These are phyloP conservation scores for Melanaphis sacchari DNA, from an alignment of 1,140 invertebrate genomes.

Conservation along the genomic window DNA sequence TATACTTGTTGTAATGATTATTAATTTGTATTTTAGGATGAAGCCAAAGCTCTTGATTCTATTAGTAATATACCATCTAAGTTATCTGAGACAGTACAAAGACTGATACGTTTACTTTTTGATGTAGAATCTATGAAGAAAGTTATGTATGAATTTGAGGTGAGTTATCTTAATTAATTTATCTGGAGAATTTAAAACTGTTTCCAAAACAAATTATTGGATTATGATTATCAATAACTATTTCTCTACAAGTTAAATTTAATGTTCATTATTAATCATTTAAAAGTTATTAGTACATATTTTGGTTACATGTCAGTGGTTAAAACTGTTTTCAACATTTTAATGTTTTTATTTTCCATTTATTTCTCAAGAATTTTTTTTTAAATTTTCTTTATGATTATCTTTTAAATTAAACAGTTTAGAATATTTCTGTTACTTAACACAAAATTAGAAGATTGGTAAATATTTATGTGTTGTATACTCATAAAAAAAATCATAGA, in stretches of 20 bases:
- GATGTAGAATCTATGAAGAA: conserved; percentile 92
- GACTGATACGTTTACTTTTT: conserved; percentile 87
- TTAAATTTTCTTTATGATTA: too few relatives aligned
- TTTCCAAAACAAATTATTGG: background rate
- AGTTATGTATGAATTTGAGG: conserved; percentile 92
- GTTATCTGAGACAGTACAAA: conserved; percentile 79
- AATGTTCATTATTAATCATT: too few relatives aligned
- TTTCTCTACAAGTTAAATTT: background rate
- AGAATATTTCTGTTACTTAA: too few relatives aligned
- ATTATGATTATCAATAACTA: background rate
- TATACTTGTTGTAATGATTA: background rate
- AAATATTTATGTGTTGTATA: too few relatives aligned
- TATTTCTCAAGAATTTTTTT: too few relatives aligned
- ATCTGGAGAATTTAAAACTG: background rate
- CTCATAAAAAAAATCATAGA: too few relatives aligned
- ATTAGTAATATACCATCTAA: conserved; percentile 69
- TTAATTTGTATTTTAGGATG: conserved; percentile 8
- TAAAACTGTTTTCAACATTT: too few relatives aligned
- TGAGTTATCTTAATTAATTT: conserved; percentile 62
- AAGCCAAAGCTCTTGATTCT: conserved; percentile 34
- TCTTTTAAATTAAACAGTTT: too few relatives aligned
- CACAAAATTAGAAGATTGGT: too few relatives aligned
- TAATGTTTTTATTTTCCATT: too few relatives aligned
- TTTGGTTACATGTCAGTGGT: too few relatives aligned
- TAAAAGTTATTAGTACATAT: too few relatives aligned